Base-by-base conservation (phyloP, 2,888 invertebrate genomes). In the Hirtodrosophila alboralis region DNA sequence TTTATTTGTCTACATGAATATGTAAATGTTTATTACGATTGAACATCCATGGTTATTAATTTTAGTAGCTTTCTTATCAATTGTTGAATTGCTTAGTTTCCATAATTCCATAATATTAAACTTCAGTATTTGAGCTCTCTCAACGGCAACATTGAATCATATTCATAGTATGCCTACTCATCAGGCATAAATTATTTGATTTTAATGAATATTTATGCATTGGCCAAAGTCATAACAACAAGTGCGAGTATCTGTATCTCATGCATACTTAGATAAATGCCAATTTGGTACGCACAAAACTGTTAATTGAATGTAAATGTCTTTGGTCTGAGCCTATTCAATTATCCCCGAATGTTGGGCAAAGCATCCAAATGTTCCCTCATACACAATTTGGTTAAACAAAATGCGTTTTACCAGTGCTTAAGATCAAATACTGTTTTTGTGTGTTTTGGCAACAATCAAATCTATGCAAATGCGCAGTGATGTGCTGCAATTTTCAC, bases 301-400 rank as follows among this genome's bases (percentile, higher is more conserved):
- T 78, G 78, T 76, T 78, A 78, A 78, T 78, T 78, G 78, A 78
- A 83, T 83, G 74, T 76, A 83, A 83, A 71, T 68, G 80, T 65
- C 59, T 74, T 49, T 44, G 60, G 56, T 57, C 56, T 53, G 53
- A 61, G 40, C 54, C 60, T 76, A 79, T 78, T 83, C 78, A 83
- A 78, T 78, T 78, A 83, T 74, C 76, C 64, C 71, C n/a, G n/a
- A 80, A 71, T 80, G 80, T 69, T 61, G 36, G 27, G 43, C 41
- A 43, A 41, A 28, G 23, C 6, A 23, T 5, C 8, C 27, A 16
- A n/a, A 18, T 18, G 14, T 23, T 23, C 26, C 10, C 36, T 28
- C 21, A 33, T 21, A 14, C 14, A 34, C 13, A 16, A 59, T 67
- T 52, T 51, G 63, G 59, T 71, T 71, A 49, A 58, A 72, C 36